Evolutionary conservation across 92 coral and sea anemone genomes (phyloP), one percentile per base, ranked within the genome.

Genomic region (Palythoa grandiflora): DNA sequence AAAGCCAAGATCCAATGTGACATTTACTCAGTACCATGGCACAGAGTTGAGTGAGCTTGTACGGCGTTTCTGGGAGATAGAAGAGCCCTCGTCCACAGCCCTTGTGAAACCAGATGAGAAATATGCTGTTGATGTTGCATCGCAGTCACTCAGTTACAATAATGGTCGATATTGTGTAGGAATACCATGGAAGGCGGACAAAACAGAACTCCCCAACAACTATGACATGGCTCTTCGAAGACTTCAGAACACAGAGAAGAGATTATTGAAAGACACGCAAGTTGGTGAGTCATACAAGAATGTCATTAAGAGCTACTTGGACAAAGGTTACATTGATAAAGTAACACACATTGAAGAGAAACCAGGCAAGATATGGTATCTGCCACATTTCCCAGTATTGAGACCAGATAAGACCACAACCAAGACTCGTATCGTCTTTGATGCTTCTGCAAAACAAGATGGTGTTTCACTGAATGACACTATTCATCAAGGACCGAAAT

Each of bases 391-490:
- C 86, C 94, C 94, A 36, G 94, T 94, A 8, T 57, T 89, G 74
- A 83, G 94, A 20, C 92, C 93, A 38, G 96, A 94, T 61, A 93
- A 83, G 71, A 55, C 94, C 21, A 91, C 96, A 51, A 94, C 96
- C 63, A 91, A 94, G 87, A 91, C 90, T 37, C 84, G 94, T n/a
- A n/a, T n/a, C n/a, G n/a, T n/a, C n/a, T n/a, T n/a, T n/a, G n/a
- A n/a, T n/a, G n/a, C n/a, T n/a, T n/a, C n/a, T n/a, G n/a, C n/a
- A n/a, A n/a, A n/a, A n/a, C n/a, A n/a, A n/a, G n/a, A n/a, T n/a
- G n/a, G n/a, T n/a, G n/a, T n/a, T n/a, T n/a, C n/a, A n/a, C n/a
- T n/a, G n/a, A n/a, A n/a, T n/a, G n/a, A n/a, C n/a, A n/a, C n/a
- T n/a, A n/a, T n/a, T n/a, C 2, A 88, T 90, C 38, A 89, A 91